Evolutionary conservation across 2,113 vertebrate genomes (phyloP).

Genomic region (Maylandia zebra): DNA sequence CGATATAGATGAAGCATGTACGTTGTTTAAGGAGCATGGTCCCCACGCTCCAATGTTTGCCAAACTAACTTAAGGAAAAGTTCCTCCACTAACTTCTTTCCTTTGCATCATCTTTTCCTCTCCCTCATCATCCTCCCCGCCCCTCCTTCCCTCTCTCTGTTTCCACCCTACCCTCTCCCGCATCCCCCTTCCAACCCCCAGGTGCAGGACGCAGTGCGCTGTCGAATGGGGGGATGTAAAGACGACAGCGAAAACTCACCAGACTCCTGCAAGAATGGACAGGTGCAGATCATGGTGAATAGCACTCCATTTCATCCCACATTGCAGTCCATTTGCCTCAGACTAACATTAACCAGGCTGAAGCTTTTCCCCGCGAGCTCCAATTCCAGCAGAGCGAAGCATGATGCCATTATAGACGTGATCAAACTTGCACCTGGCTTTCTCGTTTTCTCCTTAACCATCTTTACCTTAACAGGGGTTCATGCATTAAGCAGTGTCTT

Average conservation of each 20-base stretch:
- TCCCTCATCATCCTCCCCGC: background rate
- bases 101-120: conserved; percentile 5
- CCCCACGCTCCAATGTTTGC: background rate
- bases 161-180: background rate
- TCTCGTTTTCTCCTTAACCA: background rate
- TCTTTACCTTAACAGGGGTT: background rate
- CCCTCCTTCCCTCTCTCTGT: background rate
- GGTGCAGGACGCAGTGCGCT: conserved; percentile 97
- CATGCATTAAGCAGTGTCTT: background rate
- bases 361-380: background rate
- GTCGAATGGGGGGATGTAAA: conserved; percentile 92
- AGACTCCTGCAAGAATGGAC: conserved; percentile 97
- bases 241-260: conserved; percentile 97
- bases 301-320: conserved; percentile 69
- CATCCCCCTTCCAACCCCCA: conserved; percentile 29
- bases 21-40: background rate
- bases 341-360: background rate
- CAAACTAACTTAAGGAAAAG: conserved; percentile 10
- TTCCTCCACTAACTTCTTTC: conserved; percentile 18
- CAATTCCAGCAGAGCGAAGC: background rate
- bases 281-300: conserved; percentile 99
- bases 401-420: background rate
- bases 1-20: background rate
- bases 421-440: background rate
- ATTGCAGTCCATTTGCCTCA: background rate